Percentiles rank a stretch among this genome's conserved stretches.
phyloP scores from a whole-genome alignment of 2,797 vertebrate genomes.

The Brotula barbata region DNA sequence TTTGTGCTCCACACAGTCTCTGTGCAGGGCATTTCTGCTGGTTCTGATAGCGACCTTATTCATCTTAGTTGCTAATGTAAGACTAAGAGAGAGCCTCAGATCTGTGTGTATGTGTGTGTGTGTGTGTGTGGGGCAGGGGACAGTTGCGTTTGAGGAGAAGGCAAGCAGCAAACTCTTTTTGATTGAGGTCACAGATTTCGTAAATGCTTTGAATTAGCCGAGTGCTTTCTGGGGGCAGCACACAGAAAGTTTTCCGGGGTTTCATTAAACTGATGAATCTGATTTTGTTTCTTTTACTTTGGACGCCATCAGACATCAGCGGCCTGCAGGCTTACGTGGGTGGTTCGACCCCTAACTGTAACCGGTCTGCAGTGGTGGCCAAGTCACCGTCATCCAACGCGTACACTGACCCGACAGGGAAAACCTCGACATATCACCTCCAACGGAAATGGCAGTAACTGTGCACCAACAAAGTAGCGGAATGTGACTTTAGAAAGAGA shows the following conservation, averaged over 20 bases:
- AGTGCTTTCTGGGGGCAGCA: slow-evolving; percentile 41
- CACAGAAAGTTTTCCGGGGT: too few relatives aligned
- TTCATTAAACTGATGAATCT: too few relatives aligned
- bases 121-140: slow-evolving; percentile 8
- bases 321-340: too few relatives aligned
- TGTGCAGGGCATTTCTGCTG: slow-evolving; percentile 58
- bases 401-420: too few relatives aligned
- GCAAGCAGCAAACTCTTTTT: slow-evolving; percentile 51
- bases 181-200: slow-evolving; percentile 61
- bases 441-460: background rate
- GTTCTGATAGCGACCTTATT: slow-evolving; percentile 65
- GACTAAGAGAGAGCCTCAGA: slow-evolving; percentile 50
- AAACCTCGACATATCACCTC: too few relatives aligned
- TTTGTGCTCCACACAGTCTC: slow-evolving; percentile 58
- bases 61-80: slow-evolving; percentile 59
- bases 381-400: too few relatives aligned
- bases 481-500: slow-evolving; percentile 51
- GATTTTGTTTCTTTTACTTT: too few relatives aligned
- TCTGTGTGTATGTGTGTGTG: slow-evolving; percentile 32
- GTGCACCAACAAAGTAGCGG: slow-evolving; percentile 28
- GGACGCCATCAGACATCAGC: too few relatives aligned
- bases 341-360: too few relatives aligned
- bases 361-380: too few relatives aligned
- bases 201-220: slow-evolving; percentile 61
- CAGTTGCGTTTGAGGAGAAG: slow-evolving; percentile 46